Evolutionary conservation across 2,888 invertebrate genomes (phyloP), one percentile per base, ranked within the genome.

Genomic region (Biston betularia): DNA sequence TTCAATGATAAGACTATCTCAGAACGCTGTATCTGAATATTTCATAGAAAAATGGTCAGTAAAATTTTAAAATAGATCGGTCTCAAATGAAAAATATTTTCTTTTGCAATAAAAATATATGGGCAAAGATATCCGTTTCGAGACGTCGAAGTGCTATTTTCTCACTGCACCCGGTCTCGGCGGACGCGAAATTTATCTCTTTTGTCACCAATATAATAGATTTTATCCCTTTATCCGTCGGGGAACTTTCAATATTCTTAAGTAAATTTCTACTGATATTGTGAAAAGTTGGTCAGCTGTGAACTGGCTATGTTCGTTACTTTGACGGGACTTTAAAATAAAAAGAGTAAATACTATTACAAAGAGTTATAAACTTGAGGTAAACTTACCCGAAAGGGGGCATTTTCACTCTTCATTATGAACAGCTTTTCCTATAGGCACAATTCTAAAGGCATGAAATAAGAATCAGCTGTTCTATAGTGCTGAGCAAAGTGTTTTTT

Each of bases 231-330:
- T 59, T 59, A 54, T 58, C 60, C 64, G 50, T 12, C 45, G 38
- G 66, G 46, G 63, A 68, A 65, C 56, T 72, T 72, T 68, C 68
- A 72, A 69, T 72, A 68, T 64, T 65, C 67, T 56, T 49, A 59
- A 65, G 63, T 65, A 72, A 66, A 65, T 63, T 70, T 65, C 40
- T 46, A 35, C 50, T 63, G 56, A 54, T 54, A 62, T 68, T 72
- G 54, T 65, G 15, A 9, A 6, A 64, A 72, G 54, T 68, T 66
- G 49, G 55, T 60, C 65, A 54, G 52, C 65, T 64, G 64, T 61
- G 67, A 67, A 67, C 53, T 53, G 52, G 38, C 34, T 33, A 24
- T 57, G 63, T 42, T 54, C 61, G 33, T 56, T 55, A 54, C 40
- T 70, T 62, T 50, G 12, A 33, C 12, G 46, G 38, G 8, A 34